Percentiles rank a stretch among this genome's conserved stretches.
phyloP scores from a whole-genome alignment of 2,113 vertebrate species.

The Chrysemys picta region DNA sequence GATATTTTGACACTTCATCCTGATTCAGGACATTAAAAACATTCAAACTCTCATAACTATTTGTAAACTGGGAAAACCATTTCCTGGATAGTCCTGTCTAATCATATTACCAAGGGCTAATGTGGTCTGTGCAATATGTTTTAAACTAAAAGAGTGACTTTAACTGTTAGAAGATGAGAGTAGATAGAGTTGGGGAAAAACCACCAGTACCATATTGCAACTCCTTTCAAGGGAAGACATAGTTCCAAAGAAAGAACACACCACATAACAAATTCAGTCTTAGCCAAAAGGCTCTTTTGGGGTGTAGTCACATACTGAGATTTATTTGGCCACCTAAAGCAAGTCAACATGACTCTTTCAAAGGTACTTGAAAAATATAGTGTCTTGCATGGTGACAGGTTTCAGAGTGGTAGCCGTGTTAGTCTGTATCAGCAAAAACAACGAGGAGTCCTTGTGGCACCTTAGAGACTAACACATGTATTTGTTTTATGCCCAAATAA shows the following conservation, averaged over 20 bases:
- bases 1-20: no score
- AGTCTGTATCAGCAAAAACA: no score
- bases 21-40: no score
- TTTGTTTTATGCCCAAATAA: no score
- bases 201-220: accelerated
- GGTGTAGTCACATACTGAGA: neutral
- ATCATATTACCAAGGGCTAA: neutral
- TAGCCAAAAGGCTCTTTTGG: neutral
- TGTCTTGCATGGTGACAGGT: no score
- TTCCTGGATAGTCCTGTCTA: no score
- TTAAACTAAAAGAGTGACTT: neutral
- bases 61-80: no score
- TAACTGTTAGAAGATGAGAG: neutral
- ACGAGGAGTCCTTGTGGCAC: no score
- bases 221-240: neutral
- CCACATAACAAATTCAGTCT: neutral
- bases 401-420: no score
- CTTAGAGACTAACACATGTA: no score
- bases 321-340: neutral
- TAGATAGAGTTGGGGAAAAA: neutral
- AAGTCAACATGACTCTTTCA: neutral
- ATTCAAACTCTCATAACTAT: no score
- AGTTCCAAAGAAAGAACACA: neutral
- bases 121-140: neutral
- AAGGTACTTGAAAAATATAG: neutral